A percentile compares a stretch with the other conserved stretches of the same genome.
These are phyloP conservation scores for Zapornia atra DNA, from an alignment of 2,113 vertebrate species.

Conservation along the genomic window DNA sequence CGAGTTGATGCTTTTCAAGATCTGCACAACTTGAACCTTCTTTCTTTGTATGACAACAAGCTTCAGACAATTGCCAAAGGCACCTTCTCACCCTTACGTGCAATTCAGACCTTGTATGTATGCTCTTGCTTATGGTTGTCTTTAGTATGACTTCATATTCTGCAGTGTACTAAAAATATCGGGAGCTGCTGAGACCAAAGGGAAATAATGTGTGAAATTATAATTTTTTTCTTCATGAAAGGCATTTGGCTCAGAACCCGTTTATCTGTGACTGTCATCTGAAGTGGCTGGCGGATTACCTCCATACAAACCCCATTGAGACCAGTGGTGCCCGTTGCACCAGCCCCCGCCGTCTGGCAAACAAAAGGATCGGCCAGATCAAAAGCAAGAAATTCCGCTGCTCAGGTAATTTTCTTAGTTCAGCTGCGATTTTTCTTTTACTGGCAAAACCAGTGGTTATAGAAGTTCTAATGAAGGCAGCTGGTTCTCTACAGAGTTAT, in stretches of 20 bases:
- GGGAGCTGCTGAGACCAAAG: not conserved
- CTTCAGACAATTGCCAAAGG: constrained; percentile 98
- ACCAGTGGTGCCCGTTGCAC: constrained; percentile 98
- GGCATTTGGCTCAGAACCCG: constrained; percentile 98
- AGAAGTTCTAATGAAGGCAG: constrained; percentile 42
- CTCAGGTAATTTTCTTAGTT: constrained; percentile 89
- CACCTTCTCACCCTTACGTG: constrained; percentile 92
- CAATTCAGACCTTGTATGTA: constrained; percentile 96
- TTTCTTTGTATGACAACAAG: constrained; percentile 98
- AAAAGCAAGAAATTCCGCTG: constrained; percentile 99
- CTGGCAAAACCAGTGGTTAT: constrained; percentile 12
- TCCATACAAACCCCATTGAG: constrained; percentile 98
- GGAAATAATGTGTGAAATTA: constrained; percentile 59
- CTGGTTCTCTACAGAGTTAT: constrained; percentile 42
- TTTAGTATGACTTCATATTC: not conserved
- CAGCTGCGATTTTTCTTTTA: constrained; percentile 40
- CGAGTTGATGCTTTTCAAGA: constrained; percentile 99
- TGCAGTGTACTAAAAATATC: not conserved
- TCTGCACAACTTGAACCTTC: constrained; percentile 97
- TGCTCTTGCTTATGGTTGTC: not conserved
- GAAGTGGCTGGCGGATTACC: constrained; percentile 99
- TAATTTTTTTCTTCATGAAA: constrained; percentile 71
- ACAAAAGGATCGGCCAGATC: constrained; percentile 99
- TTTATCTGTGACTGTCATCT: constrained; percentile 99
- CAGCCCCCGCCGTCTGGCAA: constrained; percentile 95